Evolutionary conservation across 1,140 invertebrate species (phyloP).

Genomic region (Meloidogyne chitwoodi): DNA sequence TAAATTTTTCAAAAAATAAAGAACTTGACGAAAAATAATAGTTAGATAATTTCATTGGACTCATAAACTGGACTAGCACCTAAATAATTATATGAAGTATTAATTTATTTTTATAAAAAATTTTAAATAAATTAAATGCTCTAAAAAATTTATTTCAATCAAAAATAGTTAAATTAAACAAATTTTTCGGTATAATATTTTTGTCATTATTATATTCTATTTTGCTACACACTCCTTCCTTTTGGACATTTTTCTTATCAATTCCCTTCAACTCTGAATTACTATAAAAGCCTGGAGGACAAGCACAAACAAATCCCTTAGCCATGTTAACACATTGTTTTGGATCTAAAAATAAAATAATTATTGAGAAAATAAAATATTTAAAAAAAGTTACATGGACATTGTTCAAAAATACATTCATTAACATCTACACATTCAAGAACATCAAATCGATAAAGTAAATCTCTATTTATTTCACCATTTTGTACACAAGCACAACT

Average conservation of each 20-base stretch:
- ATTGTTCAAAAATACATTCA: conserved; percentile 8
- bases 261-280: not conserved
- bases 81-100: too few species aligned
- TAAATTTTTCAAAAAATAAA: too few species aligned
- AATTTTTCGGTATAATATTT: not conserved
- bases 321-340: conserved; percentile 6
- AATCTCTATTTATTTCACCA: not conserved
- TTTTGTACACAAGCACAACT: conserved; percentile 12
- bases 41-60: too few species aligned
- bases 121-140: too few species aligned
- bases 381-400: not conserved
- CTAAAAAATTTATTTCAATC: not conserved
- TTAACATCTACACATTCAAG: conserved; percentile 10
- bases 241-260: not conserved
- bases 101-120: too few species aligned
- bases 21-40: too few species aligned
- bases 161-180: not conserved
- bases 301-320: conserved; percentile 1
- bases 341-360: not conserved
- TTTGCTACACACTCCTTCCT: not conserved
- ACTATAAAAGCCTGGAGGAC: not conserved
- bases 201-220: not conserved
- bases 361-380: not conserved
- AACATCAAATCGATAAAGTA: conserved; percentile 10
- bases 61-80: too few species aligned